Base-by-base conservation (phyloP, 2,888 invertebrate genomes). In the Lepidocyrtinus sp. region DNA sequence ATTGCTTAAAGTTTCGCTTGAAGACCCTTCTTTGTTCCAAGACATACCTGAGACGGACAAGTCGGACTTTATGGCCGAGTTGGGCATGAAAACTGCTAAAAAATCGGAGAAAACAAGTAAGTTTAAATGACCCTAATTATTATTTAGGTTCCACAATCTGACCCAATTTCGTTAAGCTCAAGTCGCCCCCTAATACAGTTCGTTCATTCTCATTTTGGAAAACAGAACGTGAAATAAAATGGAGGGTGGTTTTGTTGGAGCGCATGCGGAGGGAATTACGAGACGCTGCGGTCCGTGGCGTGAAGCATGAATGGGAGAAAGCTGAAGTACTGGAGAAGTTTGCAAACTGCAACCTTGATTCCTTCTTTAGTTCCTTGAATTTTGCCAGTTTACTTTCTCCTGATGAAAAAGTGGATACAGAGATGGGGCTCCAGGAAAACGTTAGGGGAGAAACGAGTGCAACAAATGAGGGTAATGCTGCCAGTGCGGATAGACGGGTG, bases 21-120 rank as follows among this genome's bases (percentile, higher is more conserved):
- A 85, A 59, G 86, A 86, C 78, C 84, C 86, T 12, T 83, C 84
- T 21, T 68, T 84, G 7, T 72, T 78, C n/a, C 64, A 75, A n/a
- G 75, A 69, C 17, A 67, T 59, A 50, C 69, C 72, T 17, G 79
- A 82, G 22, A 26, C 81, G 24, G 73, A 81, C 2, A 81, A 85
- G 72, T 63, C 75, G 2, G 50, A 72, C 19, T 86, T 86, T 75
- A 65, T 85, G 76, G 77, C 75, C 19, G 73, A 83, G 26, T 69
- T 86, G 70, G 84, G 83, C 9, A 69, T 86, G 62, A 86, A 83
- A 68, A 81, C 83, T 2, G 84, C 83, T 0, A 61, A 79, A 21
- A 82, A 71, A 45, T 24, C 63, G 7, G 86, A 86, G 27, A 85
- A 85, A 76, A 62, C 71, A 55, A 75, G 85, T 85, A 78, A 67